Base-by-base conservation (phyloP, 2,797 vertebrate species). In the Acestrorhynchus altus region DNA sequence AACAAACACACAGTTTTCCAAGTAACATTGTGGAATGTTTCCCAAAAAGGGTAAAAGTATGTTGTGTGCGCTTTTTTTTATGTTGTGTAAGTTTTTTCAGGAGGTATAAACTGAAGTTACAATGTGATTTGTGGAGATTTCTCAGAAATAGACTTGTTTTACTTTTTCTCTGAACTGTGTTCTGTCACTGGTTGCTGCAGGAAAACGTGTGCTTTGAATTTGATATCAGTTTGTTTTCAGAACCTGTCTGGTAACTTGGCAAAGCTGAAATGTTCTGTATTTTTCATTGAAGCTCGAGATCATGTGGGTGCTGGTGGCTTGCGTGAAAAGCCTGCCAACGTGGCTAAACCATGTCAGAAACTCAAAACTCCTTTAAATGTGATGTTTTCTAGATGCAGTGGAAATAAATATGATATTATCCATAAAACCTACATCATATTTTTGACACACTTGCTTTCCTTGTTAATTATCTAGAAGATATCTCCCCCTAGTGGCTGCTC, bases 171-270 rank as follows among this genome's bases (percentile, higher is more conserved):
- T n/a, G n/a, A n/a, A n/a, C n/a, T n/a, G 20, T 10, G 8, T 20
- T 54, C 8, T 24, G 20, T 20, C 51, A 22, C 20, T 13, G 22
- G 52, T 12, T 24, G 22, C 4, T 44, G 12, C 16, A 42, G 0
- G 60, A 63, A 6, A 26, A 22, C 26, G 7, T 16, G 13, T 31
- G 26, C 24, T 68, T 31, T 31, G 24, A 67, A 67, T 51, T 67
- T 67, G 65, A 28, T 67, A 64, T 63, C 75, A 44, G 1, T 52
- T 35, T 71, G 35, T 64, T 31, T 35, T 13, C 20, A 46, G n/a
- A 72, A 72, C 76, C 47, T 72, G 76, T 72, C 51, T 72, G 42
- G 9, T 35, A 18, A 49, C 68, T 72, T 77, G 66, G 39, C 13
- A 78, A 24, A 46, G 24, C 54, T 61, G 8, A 59, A 39, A 16